phyloP scores from a whole-genome alignment of 2,797 vertebrate species.

The Petrocephalus sullivani region DNA sequence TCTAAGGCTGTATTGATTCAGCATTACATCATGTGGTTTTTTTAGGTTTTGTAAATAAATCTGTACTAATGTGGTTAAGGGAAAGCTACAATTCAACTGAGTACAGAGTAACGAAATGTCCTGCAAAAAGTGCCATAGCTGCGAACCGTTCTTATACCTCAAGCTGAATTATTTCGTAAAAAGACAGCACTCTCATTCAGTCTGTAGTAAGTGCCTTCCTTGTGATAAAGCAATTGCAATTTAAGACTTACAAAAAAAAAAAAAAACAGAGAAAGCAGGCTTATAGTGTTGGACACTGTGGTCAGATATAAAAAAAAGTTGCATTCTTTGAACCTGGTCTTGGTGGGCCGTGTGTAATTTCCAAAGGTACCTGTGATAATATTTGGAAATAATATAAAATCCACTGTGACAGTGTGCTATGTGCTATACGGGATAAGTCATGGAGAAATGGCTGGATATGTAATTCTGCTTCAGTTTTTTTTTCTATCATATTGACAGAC shows the following conservation, averaged over 20 bases:
- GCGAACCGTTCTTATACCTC: background rate
- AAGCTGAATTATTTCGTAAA: background rate
- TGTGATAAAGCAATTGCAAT: background rate
- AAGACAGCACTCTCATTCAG: background rate
- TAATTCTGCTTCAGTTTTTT: background rate
- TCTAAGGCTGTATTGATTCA: background rate
- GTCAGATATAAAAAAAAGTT: background rate
- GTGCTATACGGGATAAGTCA: background rate
- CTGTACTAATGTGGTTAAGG: background rate
- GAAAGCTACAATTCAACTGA: background rate
- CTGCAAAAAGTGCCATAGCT: background rate
- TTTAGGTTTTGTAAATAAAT: background rate
- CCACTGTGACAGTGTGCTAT: background rate
- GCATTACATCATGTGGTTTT: background rate
- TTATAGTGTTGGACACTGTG: too few relatives aligned
- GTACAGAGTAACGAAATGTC: background rate
- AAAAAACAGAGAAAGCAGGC: background rate
- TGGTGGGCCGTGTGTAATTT: background rate
- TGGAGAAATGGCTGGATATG: background rate
- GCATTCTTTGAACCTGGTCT: background rate
- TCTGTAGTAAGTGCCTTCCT: background rate
- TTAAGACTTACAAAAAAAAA: background rate
- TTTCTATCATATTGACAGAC: background rate
- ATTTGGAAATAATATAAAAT: background rate
- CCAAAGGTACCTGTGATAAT: background rate